phyloP scores from a whole-genome alignment of 2,113 vertebrate genomes.

The Dasyurus viverrinus region DNA sequence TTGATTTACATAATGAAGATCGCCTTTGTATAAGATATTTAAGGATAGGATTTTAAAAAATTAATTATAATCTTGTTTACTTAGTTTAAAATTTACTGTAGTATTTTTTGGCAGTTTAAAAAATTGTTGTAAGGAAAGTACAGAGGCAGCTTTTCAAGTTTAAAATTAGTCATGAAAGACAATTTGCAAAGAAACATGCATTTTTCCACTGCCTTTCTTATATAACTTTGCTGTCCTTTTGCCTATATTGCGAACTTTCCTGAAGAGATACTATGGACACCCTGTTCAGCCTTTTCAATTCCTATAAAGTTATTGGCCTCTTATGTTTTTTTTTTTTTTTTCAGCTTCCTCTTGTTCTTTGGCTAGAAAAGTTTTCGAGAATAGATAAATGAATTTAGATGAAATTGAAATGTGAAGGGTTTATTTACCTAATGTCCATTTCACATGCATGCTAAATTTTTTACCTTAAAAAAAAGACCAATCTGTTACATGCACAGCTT shows the following conservation, averaged over 20 bases:
- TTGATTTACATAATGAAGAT: slow-evolving; percentile 37
- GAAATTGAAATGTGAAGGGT: background rate
- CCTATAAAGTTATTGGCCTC: background rate
- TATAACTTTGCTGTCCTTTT: background rate
- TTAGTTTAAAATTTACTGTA: background rate
- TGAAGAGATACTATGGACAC: background rate
- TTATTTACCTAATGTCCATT: background rate
- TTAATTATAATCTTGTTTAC: slow-evolving; percentile 24
- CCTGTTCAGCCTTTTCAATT: background rate
- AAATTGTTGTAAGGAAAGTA: slow-evolving; percentile 13
- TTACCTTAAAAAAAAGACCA: slow-evolving; percentile 26
- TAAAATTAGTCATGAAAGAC: background rate
- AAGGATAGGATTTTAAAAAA: slow-evolving; percentile 12
- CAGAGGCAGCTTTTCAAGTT: slow-evolving; percentile 24
- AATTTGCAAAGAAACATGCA: background rate
- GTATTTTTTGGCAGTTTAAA: slow-evolving; percentile 1
- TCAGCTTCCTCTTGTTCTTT: background rate
- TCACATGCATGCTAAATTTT: background rate
- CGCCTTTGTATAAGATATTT: background rate
- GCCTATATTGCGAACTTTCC: background rate
- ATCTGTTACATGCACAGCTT: background rate
- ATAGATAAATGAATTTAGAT: background rate
- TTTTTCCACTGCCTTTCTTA: background rate
- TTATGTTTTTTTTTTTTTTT: background rate
- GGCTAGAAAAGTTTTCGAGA: background rate